These are phyloP conservation scores for Andricus quercusramuli DNA, from an alignment of 2,888 invertebrate species.

Conservation along the genomic window DNA sequence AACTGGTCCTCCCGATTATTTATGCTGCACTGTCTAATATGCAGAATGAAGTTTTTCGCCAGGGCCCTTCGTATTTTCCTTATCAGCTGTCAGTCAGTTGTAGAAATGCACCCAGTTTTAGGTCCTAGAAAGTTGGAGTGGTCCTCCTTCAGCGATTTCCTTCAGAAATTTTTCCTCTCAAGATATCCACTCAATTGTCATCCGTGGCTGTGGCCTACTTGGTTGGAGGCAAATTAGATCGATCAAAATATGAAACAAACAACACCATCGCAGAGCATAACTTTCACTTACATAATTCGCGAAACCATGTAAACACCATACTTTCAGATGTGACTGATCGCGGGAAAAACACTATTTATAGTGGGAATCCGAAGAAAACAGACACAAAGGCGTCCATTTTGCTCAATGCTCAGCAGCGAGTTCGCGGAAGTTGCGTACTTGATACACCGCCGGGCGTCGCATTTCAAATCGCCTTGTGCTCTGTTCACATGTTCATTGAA, in stretches of 20 bases:
- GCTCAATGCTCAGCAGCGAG: constrained; percentile 76
- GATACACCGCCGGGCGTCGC: constrained; percentile 67
- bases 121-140: constrained; percentile 20
- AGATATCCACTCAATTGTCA: constrained; percentile 73
- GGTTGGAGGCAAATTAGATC: constrained; percentile 69
- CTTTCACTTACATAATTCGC: constrained; percentile 64
- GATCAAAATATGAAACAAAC: constrained; percentile 55
- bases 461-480: constrained; percentile 51
- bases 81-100: background rate
- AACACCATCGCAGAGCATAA: constrained; percentile 54
- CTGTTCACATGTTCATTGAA: background rate
- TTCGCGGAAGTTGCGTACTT: constrained; percentile 77
- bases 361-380: constrained; percentile 76
- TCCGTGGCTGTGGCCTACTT: constrained; percentile 77
- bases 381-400: constrained; percentile 79
- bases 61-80: constrained; percentile 48
- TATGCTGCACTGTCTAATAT: constrained; percentile 54
- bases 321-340: constrained; percentile 65
- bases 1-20: constrained; percentile 63
- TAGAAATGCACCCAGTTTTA: constrained; percentile 2
- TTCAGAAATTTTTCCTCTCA: constrained; percentile 49
- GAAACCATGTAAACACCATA: constrained; percentile 62
- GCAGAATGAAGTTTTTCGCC: constrained; percentile 52
- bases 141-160: constrained; percentile 36
- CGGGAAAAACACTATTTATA: constrained; percentile 74